Percentiles rank a stretch among this genome's conserved stretches.
Conservation (phyloP, 1,140 invertebrate species). For the Lutraria rhynchaena region DNA sequence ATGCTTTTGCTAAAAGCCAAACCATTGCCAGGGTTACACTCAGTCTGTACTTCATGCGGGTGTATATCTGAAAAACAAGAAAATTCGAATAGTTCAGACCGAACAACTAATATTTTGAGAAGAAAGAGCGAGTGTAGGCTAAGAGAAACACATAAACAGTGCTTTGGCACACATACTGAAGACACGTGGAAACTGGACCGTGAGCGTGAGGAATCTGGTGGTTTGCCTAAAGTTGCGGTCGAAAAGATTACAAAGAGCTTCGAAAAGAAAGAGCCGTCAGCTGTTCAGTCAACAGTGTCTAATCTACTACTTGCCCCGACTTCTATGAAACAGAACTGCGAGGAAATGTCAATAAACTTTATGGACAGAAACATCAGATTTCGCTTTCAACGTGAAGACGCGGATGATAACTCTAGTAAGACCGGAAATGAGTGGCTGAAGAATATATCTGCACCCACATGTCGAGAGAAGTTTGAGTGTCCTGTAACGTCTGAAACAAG, state of each 20-base stretch:
- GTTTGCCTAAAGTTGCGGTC: not conserved
- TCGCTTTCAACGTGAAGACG: conserved; percentile 6
- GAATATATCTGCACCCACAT: not conserved
- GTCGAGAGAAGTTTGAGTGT: conserved; percentile 2
- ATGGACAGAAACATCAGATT: conserved; percentile 17
- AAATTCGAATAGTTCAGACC: not conserved
- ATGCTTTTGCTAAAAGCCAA: conserved; percentile 6
- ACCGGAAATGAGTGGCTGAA: not conserved
- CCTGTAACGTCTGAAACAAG: conserved; percentile 31
- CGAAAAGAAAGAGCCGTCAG: not conserved
- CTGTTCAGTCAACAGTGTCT: not conserved
- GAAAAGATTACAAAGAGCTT: not conserved
- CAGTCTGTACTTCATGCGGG: conserved; percentile 37
- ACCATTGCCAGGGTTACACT: conserved; percentile 8
- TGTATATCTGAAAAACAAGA: not conserved
- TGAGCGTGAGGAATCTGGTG: not conserved
- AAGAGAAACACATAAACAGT: not conserved
- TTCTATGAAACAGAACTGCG: not conserved
- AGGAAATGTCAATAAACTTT: conserved; percentile 24
- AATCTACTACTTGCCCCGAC: not conserved
- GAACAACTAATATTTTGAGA: not conserved
- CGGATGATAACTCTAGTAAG: not conserved
- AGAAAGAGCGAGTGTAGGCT: not conserved
- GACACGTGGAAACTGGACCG: conserved; percentile 22
- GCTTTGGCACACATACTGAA: not conserved